Base-by-base conservation (phyloP, 2,113 vertebrate genomes). In the Aythya baeri region DNA sequence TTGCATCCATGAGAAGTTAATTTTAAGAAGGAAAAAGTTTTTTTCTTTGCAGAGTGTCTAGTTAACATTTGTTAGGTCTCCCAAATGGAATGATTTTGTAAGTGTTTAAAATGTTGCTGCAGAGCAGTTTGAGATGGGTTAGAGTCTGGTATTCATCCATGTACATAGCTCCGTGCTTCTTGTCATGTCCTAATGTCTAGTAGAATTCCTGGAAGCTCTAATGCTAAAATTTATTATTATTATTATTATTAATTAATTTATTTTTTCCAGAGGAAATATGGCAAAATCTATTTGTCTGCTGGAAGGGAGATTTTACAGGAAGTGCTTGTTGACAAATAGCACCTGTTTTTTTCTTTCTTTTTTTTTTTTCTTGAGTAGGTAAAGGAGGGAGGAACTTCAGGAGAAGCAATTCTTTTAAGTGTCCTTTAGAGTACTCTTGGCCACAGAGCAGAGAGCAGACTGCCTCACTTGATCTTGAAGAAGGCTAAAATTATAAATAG, bases 21-120 rank as follows among this genome's bases (percentile, higher is more conserved):
- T 91, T 94, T 94, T 77, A 88, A 90, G 93, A 70, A 81, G n/a
- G 68, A 94, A 43, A 88, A 88, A 89, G 84, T 93, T 95, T 94
- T 73, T 68, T 90, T 94, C 57, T 91, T 13, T 86, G 49, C 29
- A 54, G 66, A 78, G 31, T 95, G 78, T 23, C 44, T 89, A 93
- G 79, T 96, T 86, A 81, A 65, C 52, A 31, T 80, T 93, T 38
- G 43, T 75, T 89, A 84, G 57, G 61, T 93, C 58, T 92, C 74
- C 61, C 75, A 91, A 76, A 91, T 58, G 88, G 49, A 78, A 55
- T 27, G 17, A 70, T 82, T 41, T 86, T 86, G 7, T 58, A 68
- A 87, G 32, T 88, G 58, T 77, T 95, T 86, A 65, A 85, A 83
- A 70, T 58, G 50, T n/a, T 94, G 87, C 80, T 70, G 31, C 20